Evolutionary conservation across 2,888 invertebrate species (phyloP).

Genomic region (Xestia xanthographa): DNA sequence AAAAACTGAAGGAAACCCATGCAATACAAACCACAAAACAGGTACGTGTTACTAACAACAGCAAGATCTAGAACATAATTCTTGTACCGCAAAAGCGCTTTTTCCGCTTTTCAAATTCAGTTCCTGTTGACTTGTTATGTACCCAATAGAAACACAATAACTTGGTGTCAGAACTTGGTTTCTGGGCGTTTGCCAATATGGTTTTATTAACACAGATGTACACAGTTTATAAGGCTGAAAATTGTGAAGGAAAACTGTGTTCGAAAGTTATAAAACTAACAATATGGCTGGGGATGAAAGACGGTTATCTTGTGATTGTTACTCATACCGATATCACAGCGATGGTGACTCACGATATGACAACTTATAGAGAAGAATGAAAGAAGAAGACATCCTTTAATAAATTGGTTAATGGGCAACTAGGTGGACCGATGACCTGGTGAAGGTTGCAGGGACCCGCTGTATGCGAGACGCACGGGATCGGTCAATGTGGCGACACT

Average conservation of each 20-base stretch:
- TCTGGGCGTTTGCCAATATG: slow-evolving; percentile 48
- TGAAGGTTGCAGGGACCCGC: too few relatives aligned
- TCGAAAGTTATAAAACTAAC: slow-evolving; percentile 2
- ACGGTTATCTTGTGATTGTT: neutral
- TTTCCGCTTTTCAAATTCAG: slow-evolving; percentile 25
- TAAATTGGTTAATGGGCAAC: too few relatives aligned
- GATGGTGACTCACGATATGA: neutral
- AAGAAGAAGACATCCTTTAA: neutral
- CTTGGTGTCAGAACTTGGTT: slow-evolving; percentile 30
- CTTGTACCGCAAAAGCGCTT: slow-evolving; percentile 15
- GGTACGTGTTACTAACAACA: neutral
- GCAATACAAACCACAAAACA: neutral
- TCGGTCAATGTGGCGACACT: too few relatives aligned
- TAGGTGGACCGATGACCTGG: too few relatives aligned
- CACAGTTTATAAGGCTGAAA: slow-evolving; percentile 7
- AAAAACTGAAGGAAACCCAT: neutral
- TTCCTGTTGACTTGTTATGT: slow-evolving; percentile 44
- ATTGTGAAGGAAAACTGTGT: slow-evolving; percentile 11
- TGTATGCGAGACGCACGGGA: too few relatives aligned
- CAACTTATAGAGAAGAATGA: neutral
- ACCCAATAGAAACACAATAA: slow-evolving; percentile 42
- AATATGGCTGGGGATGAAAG: neutral
- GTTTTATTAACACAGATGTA: slow-evolving; percentile 51
- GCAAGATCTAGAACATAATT: neutral
- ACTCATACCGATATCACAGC: neutral